Percentiles rank a stretch among this genome's conserved stretches.
Conservation (phyloP, 1,140 invertebrate species). For the Lasaia peninsularis region DNA sequence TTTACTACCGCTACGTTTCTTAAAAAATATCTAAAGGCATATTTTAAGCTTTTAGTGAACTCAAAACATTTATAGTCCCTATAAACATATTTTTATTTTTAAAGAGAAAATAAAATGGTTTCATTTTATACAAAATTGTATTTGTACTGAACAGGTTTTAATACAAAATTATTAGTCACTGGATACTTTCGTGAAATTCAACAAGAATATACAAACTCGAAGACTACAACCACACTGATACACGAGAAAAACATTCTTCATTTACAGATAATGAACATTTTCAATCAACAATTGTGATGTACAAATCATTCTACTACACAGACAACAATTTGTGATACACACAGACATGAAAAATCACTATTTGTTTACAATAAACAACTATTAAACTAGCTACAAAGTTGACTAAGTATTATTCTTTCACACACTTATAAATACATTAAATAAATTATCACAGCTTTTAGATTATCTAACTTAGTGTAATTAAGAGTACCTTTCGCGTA, state of each 20-base stretch:
- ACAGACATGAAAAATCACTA: no score
- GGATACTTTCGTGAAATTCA: not conserved
- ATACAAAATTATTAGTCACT: not conserved
- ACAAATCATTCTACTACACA: no score
- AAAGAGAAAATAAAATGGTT: not conserved
- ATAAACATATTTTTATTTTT: not conserved
- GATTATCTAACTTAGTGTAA: not conserved
- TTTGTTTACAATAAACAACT: no score
- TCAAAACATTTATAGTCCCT: no score
- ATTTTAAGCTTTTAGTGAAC: no score
- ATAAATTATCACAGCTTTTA: conserved; percentile 6
- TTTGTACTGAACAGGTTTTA: conserved; percentile 4
- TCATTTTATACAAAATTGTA: not conserved
- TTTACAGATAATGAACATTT: not conserved
- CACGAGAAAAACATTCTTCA: no score
- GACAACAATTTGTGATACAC: no score
- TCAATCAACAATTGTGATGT: not conserved
- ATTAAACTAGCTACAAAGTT: no score
- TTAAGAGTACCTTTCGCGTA: conserved; percentile 61
- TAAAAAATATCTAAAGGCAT: no score
- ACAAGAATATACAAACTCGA: not conserved
- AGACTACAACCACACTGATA: not conserved
- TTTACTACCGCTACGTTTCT: no score
- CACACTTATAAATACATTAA: conserved; percentile 2
- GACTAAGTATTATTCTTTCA: not conserved